Conservation (phyloP, 2,888 invertebrate species). For the Melinaea marsaeus region DNA sequence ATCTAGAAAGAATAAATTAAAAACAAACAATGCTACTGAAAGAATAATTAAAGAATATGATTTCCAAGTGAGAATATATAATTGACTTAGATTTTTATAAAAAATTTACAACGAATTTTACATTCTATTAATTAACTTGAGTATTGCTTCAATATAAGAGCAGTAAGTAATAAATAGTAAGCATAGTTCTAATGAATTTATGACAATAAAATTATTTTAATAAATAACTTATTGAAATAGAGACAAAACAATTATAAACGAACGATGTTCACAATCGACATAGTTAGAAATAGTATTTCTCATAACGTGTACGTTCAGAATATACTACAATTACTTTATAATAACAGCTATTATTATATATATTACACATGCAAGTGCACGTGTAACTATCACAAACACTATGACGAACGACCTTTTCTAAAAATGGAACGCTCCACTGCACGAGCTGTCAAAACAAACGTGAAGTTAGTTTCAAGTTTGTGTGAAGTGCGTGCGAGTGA, state of each 20-base stretch:
- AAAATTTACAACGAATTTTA: too few relatives aligned
- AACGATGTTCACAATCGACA: background rate
- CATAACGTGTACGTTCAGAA: background rate
- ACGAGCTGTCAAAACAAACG: conserved; percentile 53
- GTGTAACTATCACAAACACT: conserved; percentile 22
- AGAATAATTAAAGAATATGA: too few relatives aligned
- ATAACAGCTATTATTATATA: conserved; percentile 24
- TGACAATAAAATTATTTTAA: too few relatives aligned
- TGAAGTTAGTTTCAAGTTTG: conserved; percentile 47
- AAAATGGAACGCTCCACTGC: conserved; percentile 32
- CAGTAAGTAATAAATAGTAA: too few relatives aligned
- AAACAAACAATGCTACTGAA: too few relatives aligned
- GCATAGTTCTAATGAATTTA: too few relatives aligned
- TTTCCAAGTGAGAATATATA: too few relatives aligned
- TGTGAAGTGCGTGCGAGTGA: conserved; percentile 53
- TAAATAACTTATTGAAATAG: too few relatives aligned
- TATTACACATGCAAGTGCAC: conserved; percentile 22
- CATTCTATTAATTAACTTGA: too few relatives aligned
- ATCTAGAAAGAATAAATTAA: too few relatives aligned
- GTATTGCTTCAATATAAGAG: too few relatives aligned
- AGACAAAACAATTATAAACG: background rate
- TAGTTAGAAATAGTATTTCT: background rate
- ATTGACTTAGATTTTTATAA: too few relatives aligned
- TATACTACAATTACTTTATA: background rate
- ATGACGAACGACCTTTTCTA: conserved; percentile 27